Evolutionary conservation across 2,113 vertebrate genomes (phyloP), one percentile per base, ranked within the genome.

Genomic region (Phyllostomus discolor): DNA sequence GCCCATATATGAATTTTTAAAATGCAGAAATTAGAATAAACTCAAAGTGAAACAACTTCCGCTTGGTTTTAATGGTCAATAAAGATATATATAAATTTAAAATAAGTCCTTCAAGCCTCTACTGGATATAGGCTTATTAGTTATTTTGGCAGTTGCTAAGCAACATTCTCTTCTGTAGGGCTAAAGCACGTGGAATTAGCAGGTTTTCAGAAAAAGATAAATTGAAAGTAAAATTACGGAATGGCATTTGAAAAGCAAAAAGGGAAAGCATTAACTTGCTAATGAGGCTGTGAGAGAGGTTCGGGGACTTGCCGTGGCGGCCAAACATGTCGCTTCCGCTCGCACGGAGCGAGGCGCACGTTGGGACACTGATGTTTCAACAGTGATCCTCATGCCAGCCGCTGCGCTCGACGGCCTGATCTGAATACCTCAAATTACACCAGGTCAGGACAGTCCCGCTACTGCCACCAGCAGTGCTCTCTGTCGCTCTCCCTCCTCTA

Each of bases 141-240:
- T 97, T 96, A 97, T 93, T 98, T 95, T 78, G 66, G 96, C 24
- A 20, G 97, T 98, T 97, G 95, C 98, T 98, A 98, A 98, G 97
- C 95, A 98, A 98, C 95, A 59, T 90, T 88, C 82, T 78, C 92
- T 97, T 97, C 95, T 88, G 82, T 82, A 90, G 70, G 84, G 80
- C 91, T 94, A 35, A 96, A 94, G 85, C 75, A 62, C 90, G 97
- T 46, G 86, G 91, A 98, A 98, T 98, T 82, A 96, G 95, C 87
- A 97, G 92, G 43, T 96, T 96, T 97, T 92, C 85, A 57, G 95
- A 84, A 91, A 90, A 97, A 96, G 67, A 97, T 62, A 97, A 97
- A 97, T 8, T 38, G 72, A 97, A 96, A 86, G 48, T 85, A 94
- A 96, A 97, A 75, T 82, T 80, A 64, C 72, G 50, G 50, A 97